Evolutionary conservation across 2,113 vertebrate genomes (phyloP).

Genomic region (Xiphorhynchus elegans): DNA sequence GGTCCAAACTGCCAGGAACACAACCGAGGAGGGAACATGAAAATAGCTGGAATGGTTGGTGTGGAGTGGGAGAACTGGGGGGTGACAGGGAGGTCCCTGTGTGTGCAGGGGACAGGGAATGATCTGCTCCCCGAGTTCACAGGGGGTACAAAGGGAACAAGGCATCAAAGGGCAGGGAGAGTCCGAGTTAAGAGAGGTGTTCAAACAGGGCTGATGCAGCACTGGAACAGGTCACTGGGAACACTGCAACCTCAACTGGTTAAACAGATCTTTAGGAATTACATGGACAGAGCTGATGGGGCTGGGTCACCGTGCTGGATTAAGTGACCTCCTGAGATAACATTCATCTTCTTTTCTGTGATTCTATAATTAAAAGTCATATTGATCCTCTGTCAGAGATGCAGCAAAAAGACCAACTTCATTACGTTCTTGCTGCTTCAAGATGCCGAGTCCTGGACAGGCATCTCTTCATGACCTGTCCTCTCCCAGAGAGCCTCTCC

Average conservation of each 20-base stretch:
- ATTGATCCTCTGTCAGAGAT: background rate
- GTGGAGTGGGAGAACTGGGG: background rate
- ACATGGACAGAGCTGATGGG: background rate
- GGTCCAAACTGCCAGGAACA: background rate
- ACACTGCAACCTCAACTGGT: background rate
- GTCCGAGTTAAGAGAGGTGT: background rate
- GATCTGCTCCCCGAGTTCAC: background rate
- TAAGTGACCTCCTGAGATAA: background rate
- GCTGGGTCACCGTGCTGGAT: background rate
- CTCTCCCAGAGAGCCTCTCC: background rate
- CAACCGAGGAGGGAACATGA: background rate
- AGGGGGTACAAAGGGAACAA: fast-evolving
- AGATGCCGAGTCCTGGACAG: background rate
- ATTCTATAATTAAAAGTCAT: background rate
- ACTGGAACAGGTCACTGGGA: background rate
- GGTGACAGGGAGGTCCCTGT: background rate
- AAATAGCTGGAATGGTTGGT: background rate
- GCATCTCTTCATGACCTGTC: background rate
- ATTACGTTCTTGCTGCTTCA: background rate
- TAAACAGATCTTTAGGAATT: background rate
- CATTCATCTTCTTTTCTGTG: background rate
- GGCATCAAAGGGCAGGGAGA: background rate
- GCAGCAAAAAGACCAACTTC: background rate
- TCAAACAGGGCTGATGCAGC: background rate
- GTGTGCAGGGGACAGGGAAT: background rate